Percentiles rank a stretch among this genome's conserved stretches.
Evolutionary conservation across 1,140 invertebrate genomes (phyloP).

Genomic region (Ceratina calcarata): DNA sequence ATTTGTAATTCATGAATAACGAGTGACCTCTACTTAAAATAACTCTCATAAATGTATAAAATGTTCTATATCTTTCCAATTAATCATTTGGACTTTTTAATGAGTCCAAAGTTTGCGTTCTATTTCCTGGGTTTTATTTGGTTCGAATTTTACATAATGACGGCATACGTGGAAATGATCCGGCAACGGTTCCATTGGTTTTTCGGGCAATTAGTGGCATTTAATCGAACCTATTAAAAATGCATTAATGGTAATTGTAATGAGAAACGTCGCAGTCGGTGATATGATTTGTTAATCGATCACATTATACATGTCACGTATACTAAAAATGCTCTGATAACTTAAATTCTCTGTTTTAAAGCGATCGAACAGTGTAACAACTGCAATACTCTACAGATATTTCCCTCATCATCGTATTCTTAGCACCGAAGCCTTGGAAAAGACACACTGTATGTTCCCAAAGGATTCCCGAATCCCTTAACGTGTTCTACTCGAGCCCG

Average conservation of each 20-base stretch:
- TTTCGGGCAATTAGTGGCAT: slow-evolving; percentile 2
- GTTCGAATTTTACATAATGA: slow-evolving; percentile 23
- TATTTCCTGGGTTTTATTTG: background rate
- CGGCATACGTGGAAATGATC: background rate
- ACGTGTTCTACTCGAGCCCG: background rate
- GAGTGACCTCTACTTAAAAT: too few species aligned
- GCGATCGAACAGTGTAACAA: background rate
- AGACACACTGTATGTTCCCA: background rate
- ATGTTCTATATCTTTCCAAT: background rate
- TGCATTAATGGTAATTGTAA: background rate
- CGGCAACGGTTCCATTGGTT: slow-evolving; percentile 10
- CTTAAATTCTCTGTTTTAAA: background rate
- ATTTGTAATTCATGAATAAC: background rate
- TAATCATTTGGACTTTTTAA: slow-evolving; percentile 16
- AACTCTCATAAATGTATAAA: background rate
- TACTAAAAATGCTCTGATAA: too few species aligned
- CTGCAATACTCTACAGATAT: background rate
- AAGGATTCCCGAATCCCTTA: background rate
- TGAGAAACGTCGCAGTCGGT: background rate
- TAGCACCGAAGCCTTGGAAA: background rate
- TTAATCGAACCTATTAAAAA: slow-evolving; percentile 16
- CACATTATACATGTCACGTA: too few species aligned
- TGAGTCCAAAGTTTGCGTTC: background rate
- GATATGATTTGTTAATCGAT: background rate
- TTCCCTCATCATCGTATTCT: background rate